phyloP scores from a whole-genome alignment of 2,113 vertebrate species.

The Gracilinanus agilis region DNA sequence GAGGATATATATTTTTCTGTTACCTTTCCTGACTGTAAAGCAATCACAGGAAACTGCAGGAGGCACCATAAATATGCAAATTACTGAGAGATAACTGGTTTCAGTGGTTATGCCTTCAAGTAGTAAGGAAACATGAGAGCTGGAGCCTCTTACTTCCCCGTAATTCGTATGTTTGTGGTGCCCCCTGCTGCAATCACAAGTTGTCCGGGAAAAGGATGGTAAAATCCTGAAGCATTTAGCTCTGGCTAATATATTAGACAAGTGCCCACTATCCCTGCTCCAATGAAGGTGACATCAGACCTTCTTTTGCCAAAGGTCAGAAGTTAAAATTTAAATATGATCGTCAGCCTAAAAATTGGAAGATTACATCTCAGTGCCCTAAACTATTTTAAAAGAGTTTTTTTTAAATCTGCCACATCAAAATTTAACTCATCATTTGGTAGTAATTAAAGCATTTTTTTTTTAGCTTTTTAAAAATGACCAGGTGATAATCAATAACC shows the following conservation, averaged over 20 bases:
- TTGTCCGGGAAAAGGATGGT: constrained; percentile 75
- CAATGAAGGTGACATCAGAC: constrained; percentile 11
- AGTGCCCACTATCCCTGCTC: constrained; percentile 45
- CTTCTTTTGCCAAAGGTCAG: constrained; percentile 12
- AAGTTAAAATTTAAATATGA: constrained; percentile 29
- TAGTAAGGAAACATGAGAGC: constrained; percentile 74
- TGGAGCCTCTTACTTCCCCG: constrained; percentile 72
- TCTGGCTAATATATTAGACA: constrained; percentile 64
- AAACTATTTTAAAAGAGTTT: neutral
- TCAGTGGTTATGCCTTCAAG: constrained; percentile 86
- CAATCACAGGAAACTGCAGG: constrained; percentile 88
- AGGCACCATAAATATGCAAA: constrained; percentile 91
- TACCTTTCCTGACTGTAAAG: constrained; percentile 88
- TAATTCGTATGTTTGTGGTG: constrained; percentile 84
- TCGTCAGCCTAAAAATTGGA: constrained; percentile 43
- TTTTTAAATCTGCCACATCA: neutral
- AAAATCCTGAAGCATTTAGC: constrained; percentile 69
- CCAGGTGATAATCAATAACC: constrained; percentile 26
- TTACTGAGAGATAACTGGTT: constrained; percentile 87
- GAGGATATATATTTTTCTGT: constrained; percentile 84
- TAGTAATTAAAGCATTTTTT: constrained; percentile 32
- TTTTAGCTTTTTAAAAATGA: constrained; percentile 40
- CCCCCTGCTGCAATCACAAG: constrained; percentile 84
- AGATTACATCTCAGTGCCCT: constrained; percentile 12
- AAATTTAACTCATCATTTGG: constrained; percentile 28